A percentile compares a stretch with the other conserved stretches of the same genome.
Evolutionary conservation across 2,797 vertebrate species (phyloP).

Genomic region (Eremophila alpestris): DNA sequence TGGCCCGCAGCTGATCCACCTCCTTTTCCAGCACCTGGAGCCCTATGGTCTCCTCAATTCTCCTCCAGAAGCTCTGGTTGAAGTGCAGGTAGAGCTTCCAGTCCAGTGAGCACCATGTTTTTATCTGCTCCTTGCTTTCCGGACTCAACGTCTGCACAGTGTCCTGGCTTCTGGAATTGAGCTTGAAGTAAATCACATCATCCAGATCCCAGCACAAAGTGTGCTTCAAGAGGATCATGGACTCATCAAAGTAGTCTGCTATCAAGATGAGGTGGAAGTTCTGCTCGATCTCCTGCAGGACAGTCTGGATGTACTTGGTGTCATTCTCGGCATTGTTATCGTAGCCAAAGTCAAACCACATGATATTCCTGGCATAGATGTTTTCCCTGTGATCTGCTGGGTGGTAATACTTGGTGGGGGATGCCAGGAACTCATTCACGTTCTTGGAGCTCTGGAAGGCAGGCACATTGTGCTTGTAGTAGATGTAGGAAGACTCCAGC

Average conservation of each 20-base stretch:
- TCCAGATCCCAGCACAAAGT: conserved; percentile 86
- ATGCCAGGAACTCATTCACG: conserved; percentile 78
- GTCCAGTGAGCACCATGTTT: conserved; percentile 84
- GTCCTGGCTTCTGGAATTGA: conserved; percentile 80
- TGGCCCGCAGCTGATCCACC: conserved; percentile 69
- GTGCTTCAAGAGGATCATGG: conserved; percentile 84
- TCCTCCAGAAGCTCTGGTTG: conserved; percentile 86
- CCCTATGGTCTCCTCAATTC: conserved; percentile 73
- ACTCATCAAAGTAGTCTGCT: conserved; percentile 89
- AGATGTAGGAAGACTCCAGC: conserved; percentile 87
- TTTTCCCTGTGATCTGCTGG: neutral
- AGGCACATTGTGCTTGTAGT: conserved; percentile 74
- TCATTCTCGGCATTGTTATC: conserved; percentile 64
- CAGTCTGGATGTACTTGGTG: neutral
- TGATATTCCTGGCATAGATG: conserved; percentile 79
- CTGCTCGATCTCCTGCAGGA: conserved; percentile 73
- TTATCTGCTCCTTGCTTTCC: conserved; percentile 68
- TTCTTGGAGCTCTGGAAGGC: conserved; percentile 75
- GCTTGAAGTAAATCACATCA: conserved; percentile 83
- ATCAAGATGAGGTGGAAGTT: conserved; percentile 86
- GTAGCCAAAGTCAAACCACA: conserved; percentile 89
- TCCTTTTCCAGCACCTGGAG: conserved; percentile 73
- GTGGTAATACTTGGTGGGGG: conserved; percentile 67
- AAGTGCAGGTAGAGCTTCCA: conserved; percentile 88
- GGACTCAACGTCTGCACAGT: conserved; percentile 60